Conservation (phyloP, 1,140 invertebrate species). For the Drosophila tani region DNA sequence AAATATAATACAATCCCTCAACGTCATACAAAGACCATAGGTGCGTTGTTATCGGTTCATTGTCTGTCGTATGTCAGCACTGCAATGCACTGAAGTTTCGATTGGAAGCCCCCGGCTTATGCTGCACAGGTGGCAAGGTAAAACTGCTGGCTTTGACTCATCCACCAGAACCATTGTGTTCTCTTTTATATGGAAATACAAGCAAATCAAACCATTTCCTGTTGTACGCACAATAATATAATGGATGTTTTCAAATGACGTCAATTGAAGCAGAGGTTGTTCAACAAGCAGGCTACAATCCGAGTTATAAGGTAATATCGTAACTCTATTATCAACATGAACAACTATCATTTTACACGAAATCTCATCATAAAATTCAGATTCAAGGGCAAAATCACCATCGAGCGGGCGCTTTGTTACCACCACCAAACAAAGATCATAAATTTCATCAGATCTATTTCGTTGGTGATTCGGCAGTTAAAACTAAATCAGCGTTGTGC, state of each 20-base stretch:
- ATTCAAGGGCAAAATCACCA: too few relatives aligned
- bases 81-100: neutral
- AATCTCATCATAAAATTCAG: too few relatives aligned
- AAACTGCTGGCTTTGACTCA: neutral
- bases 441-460: too few relatives aligned
- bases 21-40: neutral
- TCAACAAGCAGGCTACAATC: neutral
- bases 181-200: neutral
- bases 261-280: neutral
- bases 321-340: too few relatives aligned
- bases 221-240: neutral
- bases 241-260: neutral
- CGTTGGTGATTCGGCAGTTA: too few relatives aligned
- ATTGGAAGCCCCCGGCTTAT: neutral
- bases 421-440: too few relatives aligned
- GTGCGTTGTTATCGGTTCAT: too few relatives aligned
- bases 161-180: constrained; percentile 1
- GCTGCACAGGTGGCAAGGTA: neutral
- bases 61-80: neutral
- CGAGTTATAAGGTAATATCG: neutral
- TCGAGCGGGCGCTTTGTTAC: too few relatives aligned
- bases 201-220: neutral
- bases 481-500: too few relatives aligned
- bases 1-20: neutral
- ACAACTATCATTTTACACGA: too few relatives aligned